phyloP scores from a whole-genome alignment of 1,140 invertebrate species.

The Drosophila funebris region DNA sequence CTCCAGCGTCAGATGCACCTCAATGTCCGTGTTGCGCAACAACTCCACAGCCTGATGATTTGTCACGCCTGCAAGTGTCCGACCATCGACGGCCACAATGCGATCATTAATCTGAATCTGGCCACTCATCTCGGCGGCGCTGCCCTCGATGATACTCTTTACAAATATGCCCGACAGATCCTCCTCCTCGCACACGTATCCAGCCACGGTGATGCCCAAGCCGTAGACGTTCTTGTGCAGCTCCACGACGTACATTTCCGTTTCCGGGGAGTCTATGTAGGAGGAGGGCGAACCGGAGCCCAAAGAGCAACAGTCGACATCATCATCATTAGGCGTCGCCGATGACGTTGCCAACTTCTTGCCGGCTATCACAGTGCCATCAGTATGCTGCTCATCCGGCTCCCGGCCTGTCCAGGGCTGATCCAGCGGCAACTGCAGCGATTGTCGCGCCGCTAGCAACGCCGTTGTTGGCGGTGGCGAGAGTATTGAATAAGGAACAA shows the following conservation, averaged over 20 bases:
- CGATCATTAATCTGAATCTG: conserved; percentile 96
- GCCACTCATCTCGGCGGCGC: conserved; percentile 94
- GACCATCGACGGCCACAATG: conserved; percentile 94
- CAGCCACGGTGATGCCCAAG: conserved; percentile 88
- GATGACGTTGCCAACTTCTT: conserved; percentile 56
- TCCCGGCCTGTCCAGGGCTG: conserved; percentile 46
- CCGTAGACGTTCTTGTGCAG: conserved; percentile 88
- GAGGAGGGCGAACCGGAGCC: conserved; percentile 61
- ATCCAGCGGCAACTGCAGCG: conserved; percentile 63
- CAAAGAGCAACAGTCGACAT: conserved; percentile 43
- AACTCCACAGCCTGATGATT: conserved; percentile 96
- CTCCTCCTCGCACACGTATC: conserved; percentile 90
- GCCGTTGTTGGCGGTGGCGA: conserved; percentile 64
- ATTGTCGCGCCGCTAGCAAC: conserved; percentile 43
- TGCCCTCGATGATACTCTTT: conserved; percentile 96
- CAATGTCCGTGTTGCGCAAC: conserved; percentile 91
- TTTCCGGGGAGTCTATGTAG: conserved; percentile 84
- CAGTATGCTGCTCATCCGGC: background rate
- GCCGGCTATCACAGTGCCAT: conserved; percentile 68
- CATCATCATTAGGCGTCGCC: conserved; percentile 43
- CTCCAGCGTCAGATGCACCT: conserved; percentile 91
- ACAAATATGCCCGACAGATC: conserved; percentile 96
- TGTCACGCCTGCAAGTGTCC: conserved; percentile 91
- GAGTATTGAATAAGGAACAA: conserved; percentile 79
- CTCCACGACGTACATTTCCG: conserved; percentile 86